phyloP scores from a whole-genome alignment of 2,888 invertebrate genomes.

The Diplazon laetatorius region DNA sequence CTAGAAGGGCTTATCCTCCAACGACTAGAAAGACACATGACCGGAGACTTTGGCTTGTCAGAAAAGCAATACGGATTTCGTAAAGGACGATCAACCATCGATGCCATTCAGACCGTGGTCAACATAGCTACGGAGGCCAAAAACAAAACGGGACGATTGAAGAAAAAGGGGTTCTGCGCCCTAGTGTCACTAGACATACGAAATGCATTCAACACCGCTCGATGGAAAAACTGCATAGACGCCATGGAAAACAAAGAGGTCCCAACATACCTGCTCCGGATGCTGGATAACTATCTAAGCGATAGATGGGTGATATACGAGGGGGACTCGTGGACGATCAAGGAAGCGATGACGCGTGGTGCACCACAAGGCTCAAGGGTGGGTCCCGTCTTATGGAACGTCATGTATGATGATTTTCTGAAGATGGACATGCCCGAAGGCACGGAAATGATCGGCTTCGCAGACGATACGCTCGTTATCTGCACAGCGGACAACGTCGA shows the following conservation, averaged over 20 bases:
- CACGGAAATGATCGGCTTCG: too few species aligned
- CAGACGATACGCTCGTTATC: too few species aligned
- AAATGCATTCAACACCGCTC: too few species aligned
- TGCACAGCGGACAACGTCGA: too few species aligned
- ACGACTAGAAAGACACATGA: neutral
- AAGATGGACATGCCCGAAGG: too few species aligned
- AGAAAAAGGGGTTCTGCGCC: neutral
- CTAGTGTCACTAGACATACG: neutral
- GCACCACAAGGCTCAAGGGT: too few species aligned
- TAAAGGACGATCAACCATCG: constrained; percentile 9
- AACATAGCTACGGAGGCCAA: neutral
- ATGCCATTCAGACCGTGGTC: constrained; percentile 4
- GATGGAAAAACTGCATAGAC: constrained; percentile 1
- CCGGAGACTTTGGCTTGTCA: neutral
- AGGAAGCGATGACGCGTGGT: too few species aligned
- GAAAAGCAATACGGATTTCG: too few species aligned
- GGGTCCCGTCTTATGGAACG: too few species aligned
- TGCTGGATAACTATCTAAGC: neutral
- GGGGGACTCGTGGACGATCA: too few species aligned
- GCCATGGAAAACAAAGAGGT: neutral
- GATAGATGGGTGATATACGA: too few species aligned
- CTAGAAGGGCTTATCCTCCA: constrained; percentile 1
- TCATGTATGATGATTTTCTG: too few species aligned
- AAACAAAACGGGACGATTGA: neutral
- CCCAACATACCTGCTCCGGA: constrained; percentile 8